Evolutionary conservation across 2,888 invertebrate species (phyloP), one percentile per base, ranked within the genome.

Genomic region (Zygothrica quintamaculata): DNA sequence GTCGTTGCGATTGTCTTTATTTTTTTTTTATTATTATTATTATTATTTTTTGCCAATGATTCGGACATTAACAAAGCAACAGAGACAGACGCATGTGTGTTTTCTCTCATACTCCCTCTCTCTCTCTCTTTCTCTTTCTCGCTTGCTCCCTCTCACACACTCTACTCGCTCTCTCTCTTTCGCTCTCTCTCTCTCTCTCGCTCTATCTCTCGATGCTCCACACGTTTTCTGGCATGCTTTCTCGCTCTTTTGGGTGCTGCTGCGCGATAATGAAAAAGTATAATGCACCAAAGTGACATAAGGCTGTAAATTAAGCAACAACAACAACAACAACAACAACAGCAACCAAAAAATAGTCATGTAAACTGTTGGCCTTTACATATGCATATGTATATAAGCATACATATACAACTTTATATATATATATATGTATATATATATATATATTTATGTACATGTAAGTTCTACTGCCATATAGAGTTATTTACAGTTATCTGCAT

Each of bases 211-310:
- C 34, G 22, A 8, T 26, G n/a, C n/a, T n/a, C n/a, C n/a, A n/a
- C n/a, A n/a, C n/a, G n/a, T 8, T 26, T 26, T n/a, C 16, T 50
- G 13, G 37, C 11, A 18, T 15, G 31, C 29, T 37, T 31, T 31
- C 26, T 26, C 44, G 16, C 43, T 44, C 34, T 65, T 65, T 67
- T 43, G 50, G 70, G 51, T 59, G 80, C 68, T 76, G 68, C 80
- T 79, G 69, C 73, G 79, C 73, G 79, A 78, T 81, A 81, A 81
- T 81, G 85, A 85, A 81, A 77, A 81, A 84, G 76, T 75, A 79
- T 85, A 87, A 82, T 77, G 78, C 80, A 80, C 84, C 81, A 80
- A 84, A 82, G 87, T 82, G 82, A 84, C 82, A 81, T 86, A 82
- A 82, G 87, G 87, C 82, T 84, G 82, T 80, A 86, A 87, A 82